Conservation (phyloP, 2,888 invertebrate species). For the Ophion obscuratus region DNA sequence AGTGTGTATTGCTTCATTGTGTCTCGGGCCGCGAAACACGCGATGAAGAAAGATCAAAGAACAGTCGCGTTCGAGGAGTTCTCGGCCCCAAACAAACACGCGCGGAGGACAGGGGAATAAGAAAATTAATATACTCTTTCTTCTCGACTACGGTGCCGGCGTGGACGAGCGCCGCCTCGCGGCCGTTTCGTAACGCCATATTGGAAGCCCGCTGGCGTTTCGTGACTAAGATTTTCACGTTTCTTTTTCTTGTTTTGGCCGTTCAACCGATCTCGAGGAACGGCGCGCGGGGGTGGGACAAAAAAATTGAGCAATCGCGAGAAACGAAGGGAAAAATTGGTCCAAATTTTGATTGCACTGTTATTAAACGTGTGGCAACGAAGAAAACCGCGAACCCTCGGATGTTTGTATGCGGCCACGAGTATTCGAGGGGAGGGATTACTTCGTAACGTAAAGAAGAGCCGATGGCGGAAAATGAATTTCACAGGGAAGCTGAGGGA, state of each 20-base stretch:
- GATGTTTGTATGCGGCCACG: neutral
- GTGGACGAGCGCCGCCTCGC: neutral
- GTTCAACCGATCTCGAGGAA: neutral
- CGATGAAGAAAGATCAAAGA: slow-evolving; percentile 51
- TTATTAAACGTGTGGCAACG: neutral
- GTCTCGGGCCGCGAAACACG: slow-evolving; percentile 36
- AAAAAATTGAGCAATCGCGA: neutral
- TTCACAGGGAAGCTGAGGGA: too few relatives aligned
- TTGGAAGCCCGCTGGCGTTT: slow-evolving; percentile 26
- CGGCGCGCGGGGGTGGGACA: neutral
- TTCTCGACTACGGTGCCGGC: slow-evolving; percentile 6
- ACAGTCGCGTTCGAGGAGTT: slow-evolving; percentile 4
- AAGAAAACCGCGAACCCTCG: too few relatives aligned
- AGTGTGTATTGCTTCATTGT: slow-evolving; percentile 59
- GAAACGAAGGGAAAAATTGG: slow-evolving; percentile 8
- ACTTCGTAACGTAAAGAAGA: too few relatives aligned
- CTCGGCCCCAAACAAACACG: neutral
- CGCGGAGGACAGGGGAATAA: slow-evolving; percentile 11
- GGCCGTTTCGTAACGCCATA: slow-evolving; percentile 26
- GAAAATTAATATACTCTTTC: slow-evolving; percentile 7
- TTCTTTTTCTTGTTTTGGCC: neutral
- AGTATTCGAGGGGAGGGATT: neutral
- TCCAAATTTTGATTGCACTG: slow-evolving; percentile 10
- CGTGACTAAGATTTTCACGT: slow-evolving; percentile 36
- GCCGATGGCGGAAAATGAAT: too few relatives aligned